Evolutionary conservation across 2,888 invertebrate genomes (phyloP).

Genomic region (Ormyrus pomaceus): DNA sequence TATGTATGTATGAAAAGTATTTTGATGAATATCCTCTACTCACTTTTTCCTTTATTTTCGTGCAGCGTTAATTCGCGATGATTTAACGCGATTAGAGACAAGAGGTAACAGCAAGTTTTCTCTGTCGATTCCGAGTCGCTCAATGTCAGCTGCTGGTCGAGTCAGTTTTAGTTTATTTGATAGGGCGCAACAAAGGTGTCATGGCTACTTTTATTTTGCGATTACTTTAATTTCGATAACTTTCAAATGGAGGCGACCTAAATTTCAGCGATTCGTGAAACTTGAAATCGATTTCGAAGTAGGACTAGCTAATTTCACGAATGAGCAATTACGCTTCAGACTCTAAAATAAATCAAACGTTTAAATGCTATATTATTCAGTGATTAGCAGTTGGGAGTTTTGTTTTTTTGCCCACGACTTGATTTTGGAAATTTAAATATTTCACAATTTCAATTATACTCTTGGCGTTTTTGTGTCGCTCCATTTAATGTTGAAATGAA

Average conservation of each 20-base stretch:
- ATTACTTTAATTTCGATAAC: neutral
- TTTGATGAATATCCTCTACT: neutral
- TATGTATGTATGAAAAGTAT: neutral
- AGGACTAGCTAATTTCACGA: slow-evolving; percentile 29
- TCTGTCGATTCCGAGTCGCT: no score
- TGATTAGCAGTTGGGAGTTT: neutral
- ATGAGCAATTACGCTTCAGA: neutral
- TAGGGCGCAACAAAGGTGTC: no score
- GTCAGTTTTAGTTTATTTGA: no score
- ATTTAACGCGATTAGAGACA: neutral
- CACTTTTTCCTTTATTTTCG: no score
- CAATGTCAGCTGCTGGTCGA: no score
- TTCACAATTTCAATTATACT: no score
- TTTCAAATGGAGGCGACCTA: neutral
- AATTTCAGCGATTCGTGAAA: neutral
- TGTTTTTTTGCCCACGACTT: no score
- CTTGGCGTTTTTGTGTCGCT: no score
- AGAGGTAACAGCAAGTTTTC: no score
- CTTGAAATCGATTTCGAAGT: slow-evolving; percentile 5
- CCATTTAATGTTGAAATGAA: no score
- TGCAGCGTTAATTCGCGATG: neutral
- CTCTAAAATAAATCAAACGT: slow-evolving; percentile 2
- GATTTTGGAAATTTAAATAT: no score
- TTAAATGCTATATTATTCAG: slow-evolving; percentile 12
- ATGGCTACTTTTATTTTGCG: no score